A percentile compares a stretch with the other conserved stretches of the same genome.
These are phyloP conservation scores for Stenchaetothrips biformis DNA, from an alignment of 2,888 invertebrate genomes.

Conservation along the genomic window DNA sequence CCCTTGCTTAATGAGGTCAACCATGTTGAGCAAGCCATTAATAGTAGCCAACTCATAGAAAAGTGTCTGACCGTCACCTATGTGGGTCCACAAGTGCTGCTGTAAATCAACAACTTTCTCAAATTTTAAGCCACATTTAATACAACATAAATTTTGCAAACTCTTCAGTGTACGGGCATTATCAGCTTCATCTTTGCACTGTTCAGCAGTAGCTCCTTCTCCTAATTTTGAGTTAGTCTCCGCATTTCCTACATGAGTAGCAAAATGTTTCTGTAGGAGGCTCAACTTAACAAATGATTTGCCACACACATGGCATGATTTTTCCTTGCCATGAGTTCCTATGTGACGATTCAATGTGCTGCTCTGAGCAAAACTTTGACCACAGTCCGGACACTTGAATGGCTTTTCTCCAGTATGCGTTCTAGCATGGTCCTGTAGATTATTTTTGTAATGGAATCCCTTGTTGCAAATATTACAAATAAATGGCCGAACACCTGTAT, in stretches of 20 bases:
- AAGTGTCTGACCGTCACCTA: not conserved
- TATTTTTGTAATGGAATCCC: constrained; percentile 10
- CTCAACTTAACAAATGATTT: not conserved
- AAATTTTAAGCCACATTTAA: not conserved
- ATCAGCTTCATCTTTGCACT: not conserved
- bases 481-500: not conserved
- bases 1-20: not conserved
- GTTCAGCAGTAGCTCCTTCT: not conserved
- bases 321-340: constrained; percentile 9
- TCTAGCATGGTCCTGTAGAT: constrained; percentile 2
- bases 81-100: not conserved
- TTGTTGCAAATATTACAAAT: constrained; percentile 18
- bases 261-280: not conserved
- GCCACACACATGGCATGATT: not conserved
- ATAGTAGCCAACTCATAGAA: not conserved
- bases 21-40: not conserved
- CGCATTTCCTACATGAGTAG: not conserved
- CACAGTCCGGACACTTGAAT: constrained; percentile 1
- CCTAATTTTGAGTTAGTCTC: not conserved
- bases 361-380: constrained; percentile 8
- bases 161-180: not conserved
- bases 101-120: not conserved
- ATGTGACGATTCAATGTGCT: not conserved
- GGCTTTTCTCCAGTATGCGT: constrained; percentile 11
- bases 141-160: not conserved